Evolutionary conservation across 2,797 vertebrate species (phyloP), one percentile per base, ranked within the genome.

Genomic region (Knipowitschia caucasica): DNA sequence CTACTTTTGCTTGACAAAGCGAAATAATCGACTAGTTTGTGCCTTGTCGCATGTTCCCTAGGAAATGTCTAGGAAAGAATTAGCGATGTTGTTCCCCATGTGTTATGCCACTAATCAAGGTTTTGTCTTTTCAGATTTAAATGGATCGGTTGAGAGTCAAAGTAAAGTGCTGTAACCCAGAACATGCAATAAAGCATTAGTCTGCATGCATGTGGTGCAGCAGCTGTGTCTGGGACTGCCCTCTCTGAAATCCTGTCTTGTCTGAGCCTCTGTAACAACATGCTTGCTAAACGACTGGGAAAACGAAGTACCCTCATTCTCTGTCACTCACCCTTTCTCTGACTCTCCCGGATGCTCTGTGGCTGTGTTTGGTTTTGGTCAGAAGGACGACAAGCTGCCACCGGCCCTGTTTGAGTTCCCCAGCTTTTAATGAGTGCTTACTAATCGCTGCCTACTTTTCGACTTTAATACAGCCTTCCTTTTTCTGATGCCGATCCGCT

Each of bases 361-460:
- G 3, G 18, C 66, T 68, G 26, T 83, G 78, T 83, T 86, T 87
- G 79, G 53, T 81, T 82, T 83, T 40, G 62, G 26, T 75, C 71
- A 69, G 75, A 57, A 65, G 61, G 70, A 52, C 64, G 31, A 55
- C 80, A 77, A 86, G 85, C 83, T 81, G 82, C 82, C 78, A 67
- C 75, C 75, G 50, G 60, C 74, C 76, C 74, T 87, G 78, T 87
- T 87, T 87, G 84, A 82, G 56, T 77, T 84, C 79, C 75, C 73
- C 80, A 81, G 69, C 84, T 78, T 81, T 85, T 85, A 86, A 86
- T 86, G 82, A 86, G 77, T 62, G 65, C 69, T 21, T 53, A 69
- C 72, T 75, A 53, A 73, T 78, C 59, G 40, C 5, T 17, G 50
- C 56, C 62, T 62, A 61, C 70, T 70, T 35, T 67, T 60, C 20